Base-by-base conservation (phyloP, 1,140 invertebrate genomes). In the Drosophila simulans region DNA sequence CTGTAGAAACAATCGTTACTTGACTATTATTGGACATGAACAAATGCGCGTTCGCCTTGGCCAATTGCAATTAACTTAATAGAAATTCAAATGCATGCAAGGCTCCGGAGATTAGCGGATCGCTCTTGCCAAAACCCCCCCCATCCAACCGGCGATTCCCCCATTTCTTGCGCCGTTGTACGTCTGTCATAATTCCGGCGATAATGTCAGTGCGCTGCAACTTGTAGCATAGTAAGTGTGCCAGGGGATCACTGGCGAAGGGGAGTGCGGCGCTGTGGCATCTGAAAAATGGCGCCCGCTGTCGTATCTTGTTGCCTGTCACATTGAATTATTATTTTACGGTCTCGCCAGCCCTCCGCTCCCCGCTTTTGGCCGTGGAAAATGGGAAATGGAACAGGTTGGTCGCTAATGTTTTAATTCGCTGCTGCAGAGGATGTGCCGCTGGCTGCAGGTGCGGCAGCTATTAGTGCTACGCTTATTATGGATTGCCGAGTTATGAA, bases 241-340 rank as follows among this genome's bases (percentile, higher is more conserved):
- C 69, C 58, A 79, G 68, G 65, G 43, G 77, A 59, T 58, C 52
- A 43, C 40, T 35, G 56, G 69, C 3, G 43, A 27, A 35, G 56
- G 43, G 62, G 48, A 17, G 45, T 31, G 53, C 39, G 34, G 60
- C 20, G 37, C 35, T 35, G 58, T 48, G 70, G 59, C 81, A 80
- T 76, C 71, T 86, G 83, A 86, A 89, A 86, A 86, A 86, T 86
- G 79, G 82, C 79, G 84, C 76, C 79, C 75, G 79, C 59, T 68
- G 48, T 73, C 75, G 66, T 88, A 88, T 88, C 83, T 88, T 88
- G 83, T 88, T 72, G 66, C 58, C 58, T 83, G 83, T 88, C 83
- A 88, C 83, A 89, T 88, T 88, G 83, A 83, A 89, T 88, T 88
- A 88, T 89, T 89, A 89, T 88, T 88, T 88, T 88, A 88, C 86